These are phyloP conservation scores for Cataglyphis hispanica DNA, from an alignment of 1,140 invertebrate species.

Conservation along the genomic window DNA sequence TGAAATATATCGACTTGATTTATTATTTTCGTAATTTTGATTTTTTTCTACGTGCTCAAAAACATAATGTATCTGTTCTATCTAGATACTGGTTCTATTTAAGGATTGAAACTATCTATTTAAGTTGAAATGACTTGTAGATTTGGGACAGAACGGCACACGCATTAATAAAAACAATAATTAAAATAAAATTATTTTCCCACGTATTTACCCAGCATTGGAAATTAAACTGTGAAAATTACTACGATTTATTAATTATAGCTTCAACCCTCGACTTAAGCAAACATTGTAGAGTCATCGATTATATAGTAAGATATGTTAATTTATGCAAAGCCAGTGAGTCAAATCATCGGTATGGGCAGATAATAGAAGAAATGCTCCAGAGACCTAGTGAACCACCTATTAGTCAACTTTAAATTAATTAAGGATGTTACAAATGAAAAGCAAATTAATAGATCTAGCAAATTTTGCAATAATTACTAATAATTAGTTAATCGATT, in stretches of 20 bases:
- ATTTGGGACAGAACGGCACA: neutral
- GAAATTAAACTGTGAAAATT: neutral
- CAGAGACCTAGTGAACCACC: neutral
- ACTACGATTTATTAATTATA: no score
- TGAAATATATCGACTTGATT: neutral
- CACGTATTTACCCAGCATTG: neutral
- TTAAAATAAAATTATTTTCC: neutral
- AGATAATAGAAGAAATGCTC: neutral
- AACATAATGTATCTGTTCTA: neutral
- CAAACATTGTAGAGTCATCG: neutral
- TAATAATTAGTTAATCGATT: constrained; percentile 1
- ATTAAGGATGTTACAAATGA: neutral
- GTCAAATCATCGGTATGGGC: neutral
- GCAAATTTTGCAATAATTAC: neutral
- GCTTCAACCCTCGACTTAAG: neutral
- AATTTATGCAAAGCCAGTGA: constrained; percentile 26
- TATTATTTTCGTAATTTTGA: neutral
- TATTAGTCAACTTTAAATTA: neutral
- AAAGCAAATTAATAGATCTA: neutral
- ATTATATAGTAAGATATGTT: constrained; percentile 24
- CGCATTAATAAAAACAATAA: neutral
- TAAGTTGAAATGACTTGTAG: neutral
- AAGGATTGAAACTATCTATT: neutral
- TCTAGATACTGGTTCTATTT: neutral
- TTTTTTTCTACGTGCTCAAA: neutral